Percentiles rank a stretch among this genome's conserved stretches.
Conservation (phyloP, 1,140 invertebrate species). For the Marisa cornuarietis region DNA sequence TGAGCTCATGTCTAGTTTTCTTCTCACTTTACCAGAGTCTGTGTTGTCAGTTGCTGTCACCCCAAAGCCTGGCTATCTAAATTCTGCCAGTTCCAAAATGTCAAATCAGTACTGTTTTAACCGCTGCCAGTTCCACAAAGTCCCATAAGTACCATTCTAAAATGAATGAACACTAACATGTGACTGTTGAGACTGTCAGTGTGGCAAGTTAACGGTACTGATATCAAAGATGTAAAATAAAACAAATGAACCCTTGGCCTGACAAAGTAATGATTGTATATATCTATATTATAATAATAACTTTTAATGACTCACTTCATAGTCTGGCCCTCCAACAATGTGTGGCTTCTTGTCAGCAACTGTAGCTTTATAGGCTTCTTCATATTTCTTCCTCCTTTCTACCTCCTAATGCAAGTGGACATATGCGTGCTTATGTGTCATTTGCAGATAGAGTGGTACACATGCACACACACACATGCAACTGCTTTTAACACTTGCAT, state of each 20-base stretch:
- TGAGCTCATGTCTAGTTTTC: no score
- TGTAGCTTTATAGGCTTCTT: conserved; percentile 79
- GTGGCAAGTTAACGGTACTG: neutral
- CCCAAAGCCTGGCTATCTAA: no score
- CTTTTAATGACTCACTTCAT: conserved; percentile 76
- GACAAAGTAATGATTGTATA: no score
- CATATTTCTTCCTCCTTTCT: conserved; percentile 79
- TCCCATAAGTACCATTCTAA: neutral
- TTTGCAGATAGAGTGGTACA: no score
- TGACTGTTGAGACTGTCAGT: neutral
- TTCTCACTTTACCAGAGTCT: no score
- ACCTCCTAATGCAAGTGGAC: conserved; percentile 70
- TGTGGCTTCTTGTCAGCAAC: conserved; percentile 70
- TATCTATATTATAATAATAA: neutral
- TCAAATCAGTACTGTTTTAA: neutral
- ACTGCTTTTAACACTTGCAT: neutral
- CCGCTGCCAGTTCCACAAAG: neutral
- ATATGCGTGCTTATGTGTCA: neutral
- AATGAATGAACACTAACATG: neutral
- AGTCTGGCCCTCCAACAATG: conserved; percentile 87
- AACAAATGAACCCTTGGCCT: neutral
- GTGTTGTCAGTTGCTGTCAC: no score
- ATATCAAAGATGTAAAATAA: neutral
- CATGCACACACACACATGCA: no score
- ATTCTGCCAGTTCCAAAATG: neutral